These are phyloP conservation scores for Trematocara stigmaticum DNA, from an alignment of 2,113 vertebrate genomes.

Conservation along the genomic window DNA sequence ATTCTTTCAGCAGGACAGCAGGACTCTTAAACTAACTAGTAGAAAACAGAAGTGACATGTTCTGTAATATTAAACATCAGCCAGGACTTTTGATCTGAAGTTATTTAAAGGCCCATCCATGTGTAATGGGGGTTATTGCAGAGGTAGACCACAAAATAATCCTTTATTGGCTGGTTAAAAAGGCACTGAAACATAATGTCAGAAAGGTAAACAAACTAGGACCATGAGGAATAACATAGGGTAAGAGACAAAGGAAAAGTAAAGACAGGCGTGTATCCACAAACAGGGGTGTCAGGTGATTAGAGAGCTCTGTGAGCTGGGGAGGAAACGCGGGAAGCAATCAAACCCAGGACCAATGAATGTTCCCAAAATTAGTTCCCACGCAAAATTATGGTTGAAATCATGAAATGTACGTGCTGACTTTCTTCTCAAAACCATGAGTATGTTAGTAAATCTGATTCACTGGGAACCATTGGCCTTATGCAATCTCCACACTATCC, in stretches of 20 bases:
- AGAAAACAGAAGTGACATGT: neutral
- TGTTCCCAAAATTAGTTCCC: neutral
- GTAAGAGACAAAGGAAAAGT: neutral
- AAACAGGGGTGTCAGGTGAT: neutral
- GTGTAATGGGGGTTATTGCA: neutral
- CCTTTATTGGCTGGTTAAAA: neutral
- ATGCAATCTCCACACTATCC: neutral
- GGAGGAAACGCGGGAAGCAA: neutral
- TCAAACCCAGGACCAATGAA: neutral
- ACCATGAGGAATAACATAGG: neutral
- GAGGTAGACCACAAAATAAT: neutral
- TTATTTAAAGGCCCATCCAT: neutral
- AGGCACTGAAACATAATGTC: neutral
- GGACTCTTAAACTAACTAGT: neutral
- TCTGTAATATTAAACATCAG: neutral
- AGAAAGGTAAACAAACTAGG: neutral
- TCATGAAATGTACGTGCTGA: neutral
- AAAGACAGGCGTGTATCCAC: neutral
- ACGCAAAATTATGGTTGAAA: neutral
- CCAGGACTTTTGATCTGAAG: neutral
- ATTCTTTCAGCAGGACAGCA: neutral
- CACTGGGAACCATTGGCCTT: neutral
- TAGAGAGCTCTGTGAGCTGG: neutral
- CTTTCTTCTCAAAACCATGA: neutral
- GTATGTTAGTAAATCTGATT: neutral